Percentiles rank a stretch among this genome's conserved stretches.
Evolutionary conservation across 2,797 vertebrate genomes (phyloP).

Genomic region (Enteromius afrohamiltoni): DNA sequence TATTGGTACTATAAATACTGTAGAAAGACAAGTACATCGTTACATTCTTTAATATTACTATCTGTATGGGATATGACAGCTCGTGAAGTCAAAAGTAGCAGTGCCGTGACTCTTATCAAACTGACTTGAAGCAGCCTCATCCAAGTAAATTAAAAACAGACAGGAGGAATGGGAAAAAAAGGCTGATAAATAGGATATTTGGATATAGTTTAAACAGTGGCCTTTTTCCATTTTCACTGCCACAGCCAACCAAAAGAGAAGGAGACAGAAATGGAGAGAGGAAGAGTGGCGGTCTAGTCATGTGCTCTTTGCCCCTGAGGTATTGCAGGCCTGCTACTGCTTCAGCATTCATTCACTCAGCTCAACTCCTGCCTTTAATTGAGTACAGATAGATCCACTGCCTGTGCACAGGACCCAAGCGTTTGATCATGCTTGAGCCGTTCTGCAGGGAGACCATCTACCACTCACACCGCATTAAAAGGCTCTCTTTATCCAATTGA

Average conservation of each 20-base stretch:
- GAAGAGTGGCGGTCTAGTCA: constrained; percentile 46
- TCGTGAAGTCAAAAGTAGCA: neutral
- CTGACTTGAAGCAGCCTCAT: neutral
- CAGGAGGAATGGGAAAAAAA: neutral
- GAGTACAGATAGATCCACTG: constrained; percentile 33
- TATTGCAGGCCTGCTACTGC: constrained; percentile 52
- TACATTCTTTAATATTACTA: no score
- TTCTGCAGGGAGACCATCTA: constrained; percentile 25
- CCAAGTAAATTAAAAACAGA: neutral
- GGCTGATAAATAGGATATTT: constrained; percentile 37
- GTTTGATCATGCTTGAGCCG: constrained; percentile 24
- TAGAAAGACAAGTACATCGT: neutral
- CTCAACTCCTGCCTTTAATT: constrained; percentile 39
- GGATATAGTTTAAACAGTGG: constrained; percentile 46
- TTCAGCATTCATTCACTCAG: constrained; percentile 49
- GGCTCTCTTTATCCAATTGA: constrained; percentile 24
- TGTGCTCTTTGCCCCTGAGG: constrained; percentile 53
- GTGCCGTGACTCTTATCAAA: neutral
- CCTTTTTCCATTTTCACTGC: constrained; percentile 31
- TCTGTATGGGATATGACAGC: neutral
- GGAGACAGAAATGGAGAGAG: neutral
- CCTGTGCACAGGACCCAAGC: constrained; percentile 17
- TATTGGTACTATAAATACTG: neutral
- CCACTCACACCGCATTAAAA: constrained; percentile 20
- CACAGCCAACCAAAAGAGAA: constrained; percentile 34